Base-by-base conservation (phyloP, 1,140 invertebrate species). In the Dryas iulia region DNA sequence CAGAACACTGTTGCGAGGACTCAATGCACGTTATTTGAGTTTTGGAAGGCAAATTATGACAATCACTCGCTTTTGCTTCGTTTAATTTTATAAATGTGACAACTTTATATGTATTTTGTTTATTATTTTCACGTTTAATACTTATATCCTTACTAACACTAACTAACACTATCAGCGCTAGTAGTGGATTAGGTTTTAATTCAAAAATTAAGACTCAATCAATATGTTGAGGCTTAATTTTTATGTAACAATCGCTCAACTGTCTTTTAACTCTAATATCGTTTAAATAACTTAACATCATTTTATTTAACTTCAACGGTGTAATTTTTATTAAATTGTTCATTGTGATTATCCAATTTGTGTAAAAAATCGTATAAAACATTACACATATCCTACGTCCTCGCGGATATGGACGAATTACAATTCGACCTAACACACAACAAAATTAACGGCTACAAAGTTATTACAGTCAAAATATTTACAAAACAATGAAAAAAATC, bases 391-490 rank as follows among this genome's bases (percentile, higher is more conserved):
- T 30, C 7, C 63, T 25, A 31, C 58, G 58, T 61, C 58, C 69
- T 35, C 63, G 30, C 31, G 47, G 59, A 39, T 62, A 30, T 66
- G 69, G 69, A 71, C 69, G 69, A 66, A 71, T 65, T 66, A 25
- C 33, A 56, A 66, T 66, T 59, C 69, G 69, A 71, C 59, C 62
- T 71, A 71, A 54, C 59, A 69, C 66, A 69, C 59, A 67, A 70
- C 63, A 71, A 74, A 74, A 74, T 72, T 2, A 74, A 66, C 61
- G 33, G 12, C 66, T 65, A 73, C 66, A 14, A 63, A 63, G 58
- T 69, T 73, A 73, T 66, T 73, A 77, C 76, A 76, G 70, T 68
- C 66, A 76, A 78, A 76, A 66, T 82, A 79, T 79, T 74, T 75
- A 80, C 71, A 77, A 79, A 78, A 71, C 59, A 75, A 70, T 57